These are phyloP conservation scores for Bellardia pandia DNA, from an alignment of 2,888 invertebrate genomes.

Conservation along the genomic window DNA sequence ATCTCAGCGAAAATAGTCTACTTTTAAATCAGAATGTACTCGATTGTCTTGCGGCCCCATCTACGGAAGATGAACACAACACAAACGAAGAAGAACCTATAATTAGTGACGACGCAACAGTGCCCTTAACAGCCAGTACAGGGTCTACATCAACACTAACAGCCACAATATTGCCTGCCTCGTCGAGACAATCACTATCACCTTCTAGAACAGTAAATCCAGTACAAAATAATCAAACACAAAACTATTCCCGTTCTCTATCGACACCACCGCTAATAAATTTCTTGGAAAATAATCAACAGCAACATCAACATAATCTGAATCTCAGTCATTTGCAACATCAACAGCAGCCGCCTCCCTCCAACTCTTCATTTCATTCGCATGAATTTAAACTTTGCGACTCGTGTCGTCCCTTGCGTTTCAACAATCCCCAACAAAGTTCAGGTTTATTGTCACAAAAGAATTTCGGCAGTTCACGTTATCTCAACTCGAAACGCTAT, in stretches of 20 bases:
- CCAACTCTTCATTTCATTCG: conserved; percentile 74
- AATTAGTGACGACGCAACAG: conserved; percentile 75
- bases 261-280: conserved; percentile 60
- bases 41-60: conserved; percentile 65
- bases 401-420: conserved; percentile 82
- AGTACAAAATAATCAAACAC: conserved; percentile 48
- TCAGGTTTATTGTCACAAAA: conserved; percentile 75
- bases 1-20: conserved; percentile 82
- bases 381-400: conserved; percentile 82
- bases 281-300: conserved; percentile 59
- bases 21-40: conserved; percentile 79
- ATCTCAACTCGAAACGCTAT: conserved; percentile 76
- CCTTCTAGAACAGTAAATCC: conserved; percentile 31
- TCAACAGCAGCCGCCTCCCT: conserved; percentile 45
- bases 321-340: conserved; percentile 20
- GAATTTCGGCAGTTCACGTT: conserved; percentile 74
- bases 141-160: conserved; percentile 66
- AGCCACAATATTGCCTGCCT: conserved; percentile 69
- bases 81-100: conserved; percentile 73
- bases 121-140: conserved; percentile 72
- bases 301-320: conserved; percentile 26
- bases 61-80: conserved; percentile 50
- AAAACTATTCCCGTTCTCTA: conserved; percentile 63
- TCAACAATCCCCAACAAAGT: conserved; percentile 74
- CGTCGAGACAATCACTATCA: conserved; percentile 53